phyloP scores from a whole-genome alignment of 1,140 invertebrate genomes.

The Drosophila mojavensis region DNA sequence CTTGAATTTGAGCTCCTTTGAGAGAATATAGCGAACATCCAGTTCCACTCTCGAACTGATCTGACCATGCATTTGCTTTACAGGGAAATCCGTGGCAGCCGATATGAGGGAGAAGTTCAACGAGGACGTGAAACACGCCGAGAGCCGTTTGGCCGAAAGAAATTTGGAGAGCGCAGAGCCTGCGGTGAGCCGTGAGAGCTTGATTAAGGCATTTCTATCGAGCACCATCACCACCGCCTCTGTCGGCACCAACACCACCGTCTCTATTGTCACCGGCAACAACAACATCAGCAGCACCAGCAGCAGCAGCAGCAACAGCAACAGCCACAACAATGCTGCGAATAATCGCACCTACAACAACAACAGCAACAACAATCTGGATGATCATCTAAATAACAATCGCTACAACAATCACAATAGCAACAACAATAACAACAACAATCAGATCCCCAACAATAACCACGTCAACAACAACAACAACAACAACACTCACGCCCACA shows the following conservation, averaged over 20 bases:
- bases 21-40: no score
- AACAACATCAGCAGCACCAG: slow-evolving; percentile 11
- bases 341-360: neutral
- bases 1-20: no score
- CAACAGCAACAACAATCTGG: neutral
- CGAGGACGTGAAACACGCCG: slow-evolving; percentile 50
- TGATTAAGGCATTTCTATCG: slow-evolving; percentile 62
- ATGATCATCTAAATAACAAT: neutral
- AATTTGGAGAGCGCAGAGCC: neutral
- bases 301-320: slow-evolving; percentile 9
- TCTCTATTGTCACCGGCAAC: neutral
- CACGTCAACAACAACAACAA: neutral
- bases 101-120: slow-evolving; percentile 58
- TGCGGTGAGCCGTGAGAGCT: slow-evolving; percentile 44
- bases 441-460: neutral
- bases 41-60: no score
- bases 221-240: slow-evolving; percentile 31
- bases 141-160: neutral
- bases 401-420: neutral
- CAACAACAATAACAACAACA: neutral
- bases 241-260: slow-evolving; percentile 7
- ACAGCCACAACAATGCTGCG: slow-evolving; percentile 8
- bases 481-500: neutral
- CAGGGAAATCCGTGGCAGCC: slow-evolving; percentile 45
- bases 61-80: neutral